Base-by-base conservation (phyloP, 2,797 vertebrate genomes). In the Glyptemys insculpta region DNA sequence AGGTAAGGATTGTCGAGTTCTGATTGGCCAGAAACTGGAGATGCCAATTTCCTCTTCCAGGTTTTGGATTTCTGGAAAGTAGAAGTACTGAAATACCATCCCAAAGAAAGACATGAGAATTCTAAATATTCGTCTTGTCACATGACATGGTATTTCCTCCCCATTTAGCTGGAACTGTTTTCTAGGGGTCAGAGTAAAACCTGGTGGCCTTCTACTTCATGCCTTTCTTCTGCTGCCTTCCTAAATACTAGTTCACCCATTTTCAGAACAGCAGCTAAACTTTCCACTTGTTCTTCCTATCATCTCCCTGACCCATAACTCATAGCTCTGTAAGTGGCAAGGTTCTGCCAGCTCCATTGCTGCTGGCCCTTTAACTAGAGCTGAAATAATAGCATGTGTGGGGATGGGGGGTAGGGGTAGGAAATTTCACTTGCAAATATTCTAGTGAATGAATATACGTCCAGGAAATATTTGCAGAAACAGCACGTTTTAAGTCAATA, bases 1-100 rank as follows among this genome's bases (percentile, higher is more conserved):
- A 0, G 12, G n/a, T 49, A 47, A n/a, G 1, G 1, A 76, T 0
- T 87, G 31, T 59, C 47, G 7, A 78, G 3, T 62, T 91, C 79
- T 65, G 90, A 83, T 34, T 62, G 41, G 3, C 5, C 12, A 76
- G 56, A 93, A 91, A 93, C 10, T 15, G 82, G 53, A 27, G 3
- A 49, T 0, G 0, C 6, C 37, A 81, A 47, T 79, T 88, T 91
- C 83, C 1, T 31, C 3, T 86, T 95, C 29, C 50, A 65, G 37
- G 29, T 89, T 88, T 90, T 44, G 81, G 44, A 85, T 85, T 12
- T 56, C 4, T 23, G 6, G 11, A 79, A 91, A 87, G 16, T 65
- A 90, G 87, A 54, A n/a, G 10, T 72, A 41, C 37, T 41, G n/a
- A 68, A 23, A 72, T 72, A 72, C n/a, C 68, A 41, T 37, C 19